A percentile compares a stretch with the other conserved stretches of the same genome.
Evolutionary conservation across 2,888 invertebrate genomes (phyloP).

Genomic region (Abrostola triplasia): DNA sequence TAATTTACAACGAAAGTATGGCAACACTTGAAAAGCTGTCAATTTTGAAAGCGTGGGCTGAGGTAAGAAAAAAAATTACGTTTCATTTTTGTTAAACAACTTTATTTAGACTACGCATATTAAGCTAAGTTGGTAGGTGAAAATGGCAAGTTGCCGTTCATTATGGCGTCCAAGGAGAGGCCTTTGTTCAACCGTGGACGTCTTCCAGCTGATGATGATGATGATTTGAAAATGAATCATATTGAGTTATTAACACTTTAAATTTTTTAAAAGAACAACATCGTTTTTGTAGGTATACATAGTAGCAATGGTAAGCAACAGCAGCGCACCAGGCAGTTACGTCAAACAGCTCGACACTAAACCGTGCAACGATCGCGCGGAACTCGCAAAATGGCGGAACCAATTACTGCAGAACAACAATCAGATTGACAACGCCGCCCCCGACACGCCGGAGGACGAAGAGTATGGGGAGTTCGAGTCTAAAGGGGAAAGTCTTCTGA

Average conservation of each 20-base stretch:
- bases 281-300: slow-evolving; percentile 92
- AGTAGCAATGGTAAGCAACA: slow-evolving; percentile 96
- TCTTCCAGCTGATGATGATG: no score
- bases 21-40: slow-evolving; percentile 98
- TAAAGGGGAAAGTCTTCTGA: slow-evolving; percentile 94
- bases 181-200: no score
- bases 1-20: slow-evolving; percentile 98
- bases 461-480: slow-evolving; percentile 93
- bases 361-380: slow-evolving; percentile 78
- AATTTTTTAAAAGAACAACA: neutral
- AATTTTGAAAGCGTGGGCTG: slow-evolving; percentile 99
- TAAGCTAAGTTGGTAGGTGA: no score
- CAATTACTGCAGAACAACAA: slow-evolving; percentile 74
- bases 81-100: no score
- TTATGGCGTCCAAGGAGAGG: no score
- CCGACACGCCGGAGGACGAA: slow-evolving; percentile 74
- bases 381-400: slow-evolving; percentile 81
- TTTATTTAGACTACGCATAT: no score
- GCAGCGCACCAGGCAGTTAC: slow-evolving; percentile 90
- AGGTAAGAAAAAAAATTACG: slow-evolving; percentile 81
- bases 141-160: no score
- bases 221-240: no score
- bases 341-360: slow-evolving; percentile 84
- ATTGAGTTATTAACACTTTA: no score
- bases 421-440: slow-evolving; percentile 72